Conservation (phyloP, 2,113 vertebrate species). For the Willisornis vidua region DNA sequence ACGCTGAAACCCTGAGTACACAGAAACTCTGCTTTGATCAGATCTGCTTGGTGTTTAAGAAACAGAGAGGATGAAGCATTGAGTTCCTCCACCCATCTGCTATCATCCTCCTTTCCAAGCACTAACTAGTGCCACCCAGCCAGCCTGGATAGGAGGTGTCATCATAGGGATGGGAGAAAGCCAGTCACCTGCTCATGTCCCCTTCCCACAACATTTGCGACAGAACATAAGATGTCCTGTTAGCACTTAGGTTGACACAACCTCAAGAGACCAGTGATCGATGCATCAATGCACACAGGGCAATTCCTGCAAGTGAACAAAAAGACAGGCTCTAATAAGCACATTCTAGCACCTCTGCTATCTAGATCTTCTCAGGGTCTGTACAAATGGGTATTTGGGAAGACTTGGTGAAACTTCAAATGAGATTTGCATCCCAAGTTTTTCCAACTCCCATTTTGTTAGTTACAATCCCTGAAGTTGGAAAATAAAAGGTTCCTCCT, state of each 20-base stretch:
- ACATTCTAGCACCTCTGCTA: not conserved
- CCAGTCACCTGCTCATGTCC: not conserved
- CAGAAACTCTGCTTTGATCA: not conserved
- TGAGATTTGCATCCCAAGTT: not conserved
- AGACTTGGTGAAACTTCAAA: not conserved
- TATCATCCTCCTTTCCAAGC: not conserved
- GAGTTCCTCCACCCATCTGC: not conserved
- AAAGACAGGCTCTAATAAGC: not conserved
- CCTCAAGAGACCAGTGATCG: not conserved
- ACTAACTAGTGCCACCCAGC: not conserved
- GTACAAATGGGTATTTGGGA: not conserved
- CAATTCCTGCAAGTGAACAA: not conserved
- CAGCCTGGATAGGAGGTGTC: not conserved
- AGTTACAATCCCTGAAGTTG: not conserved
- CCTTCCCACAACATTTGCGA: not conserved
- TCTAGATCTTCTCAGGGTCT: not conserved
- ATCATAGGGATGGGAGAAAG: not conserved
- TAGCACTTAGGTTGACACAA: not conserved
- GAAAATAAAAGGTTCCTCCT: slow-evolving; percentile 6
- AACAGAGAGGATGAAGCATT: not conserved
- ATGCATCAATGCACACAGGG: not conserved
- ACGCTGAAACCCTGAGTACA: fast-evolving
- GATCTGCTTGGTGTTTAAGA: not conserved
- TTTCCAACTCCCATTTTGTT: not conserved
- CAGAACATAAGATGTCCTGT: not conserved